These are phyloP conservation scores for Carollia perspicillata DNA, from an alignment of 2,113 vertebrate species.

Conservation along the genomic window DNA sequence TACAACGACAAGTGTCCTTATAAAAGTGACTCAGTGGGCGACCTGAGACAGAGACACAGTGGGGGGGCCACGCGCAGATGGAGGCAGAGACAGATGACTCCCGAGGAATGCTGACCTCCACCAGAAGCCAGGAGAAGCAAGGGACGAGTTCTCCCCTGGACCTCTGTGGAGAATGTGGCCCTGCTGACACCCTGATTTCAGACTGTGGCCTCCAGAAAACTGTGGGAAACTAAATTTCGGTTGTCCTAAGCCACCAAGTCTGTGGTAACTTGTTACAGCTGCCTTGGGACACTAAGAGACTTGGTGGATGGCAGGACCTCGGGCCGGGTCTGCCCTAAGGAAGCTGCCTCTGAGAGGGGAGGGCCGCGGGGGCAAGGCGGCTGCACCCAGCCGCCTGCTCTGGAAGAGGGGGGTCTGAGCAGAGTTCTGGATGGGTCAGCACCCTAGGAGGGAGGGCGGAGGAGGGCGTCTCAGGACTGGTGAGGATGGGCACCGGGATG, in stretches of 20 bases:
- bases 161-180: rapidly evolving
- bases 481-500: neutral
- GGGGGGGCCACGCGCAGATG: neutral
- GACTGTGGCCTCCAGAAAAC: neutral
- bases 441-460: neutral
- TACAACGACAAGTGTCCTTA: neutral
- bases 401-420: neutral
- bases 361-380: neutral
- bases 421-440: neutral
- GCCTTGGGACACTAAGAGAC: neutral
- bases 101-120: neutral
- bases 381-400: neutral
- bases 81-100: neutral
- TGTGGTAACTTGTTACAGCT: too few relatives aligned
- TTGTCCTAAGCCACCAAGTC: neutral
- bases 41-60: neutral
- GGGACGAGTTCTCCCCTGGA: neutral
- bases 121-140: neutral
- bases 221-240: neutral
- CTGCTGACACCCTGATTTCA: neutral
- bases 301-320: neutral
- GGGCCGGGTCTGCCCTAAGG: neutral
- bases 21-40: neutral
- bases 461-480: neutral
- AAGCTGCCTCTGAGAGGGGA: neutral